Conservation (phyloP, 2,113 vertebrate genomes). For the Daphoenositta chrysoptera region DNA sequence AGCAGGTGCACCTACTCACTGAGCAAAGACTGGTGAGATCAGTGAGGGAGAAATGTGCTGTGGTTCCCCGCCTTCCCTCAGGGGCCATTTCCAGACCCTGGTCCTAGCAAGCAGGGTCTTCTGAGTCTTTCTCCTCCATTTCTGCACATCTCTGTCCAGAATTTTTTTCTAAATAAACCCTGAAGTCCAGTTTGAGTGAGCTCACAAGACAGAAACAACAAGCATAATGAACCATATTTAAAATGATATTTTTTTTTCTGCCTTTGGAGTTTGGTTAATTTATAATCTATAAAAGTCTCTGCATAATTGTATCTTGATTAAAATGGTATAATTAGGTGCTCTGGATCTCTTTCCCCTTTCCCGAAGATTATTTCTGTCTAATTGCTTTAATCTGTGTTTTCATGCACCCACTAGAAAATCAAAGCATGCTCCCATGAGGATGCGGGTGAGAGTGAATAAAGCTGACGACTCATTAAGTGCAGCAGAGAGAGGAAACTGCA, state of each 20-base stretch:
- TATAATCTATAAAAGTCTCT: constrained; percentile 60
- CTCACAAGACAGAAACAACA: constrained; percentile 58
- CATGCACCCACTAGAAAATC: constrained; percentile 64
- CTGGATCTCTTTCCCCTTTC: constrained; percentile 63
- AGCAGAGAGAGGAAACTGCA: constrained; percentile 67
- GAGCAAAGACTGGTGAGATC: neutral
- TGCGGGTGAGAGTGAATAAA: constrained; percentile 68
- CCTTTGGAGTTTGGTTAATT: constrained; percentile 46
- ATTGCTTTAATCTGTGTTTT: constrained; percentile 75
- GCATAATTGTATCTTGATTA: constrained; percentile 60
- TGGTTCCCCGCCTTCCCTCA: neutral
- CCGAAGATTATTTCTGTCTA: constrained; percentile 70
- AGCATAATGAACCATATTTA: constrained; percentile 24
- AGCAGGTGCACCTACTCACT: neutral
- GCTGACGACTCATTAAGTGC: constrained; percentile 69
- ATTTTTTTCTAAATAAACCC: neutral
- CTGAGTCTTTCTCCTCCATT: neutral
- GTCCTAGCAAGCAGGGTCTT: neutral
- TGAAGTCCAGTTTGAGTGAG: constrained; percentile 23
- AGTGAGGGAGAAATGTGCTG: neutral
- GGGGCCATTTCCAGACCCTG: neutral
- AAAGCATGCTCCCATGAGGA: constrained; percentile 65
- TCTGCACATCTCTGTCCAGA: neutral
- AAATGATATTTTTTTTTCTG: constrained; percentile 49
- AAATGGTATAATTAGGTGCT: constrained; percentile 64